Base-by-base conservation (phyloP, 2,888 invertebrate species). In the Deilephila porcellus region DNA sequence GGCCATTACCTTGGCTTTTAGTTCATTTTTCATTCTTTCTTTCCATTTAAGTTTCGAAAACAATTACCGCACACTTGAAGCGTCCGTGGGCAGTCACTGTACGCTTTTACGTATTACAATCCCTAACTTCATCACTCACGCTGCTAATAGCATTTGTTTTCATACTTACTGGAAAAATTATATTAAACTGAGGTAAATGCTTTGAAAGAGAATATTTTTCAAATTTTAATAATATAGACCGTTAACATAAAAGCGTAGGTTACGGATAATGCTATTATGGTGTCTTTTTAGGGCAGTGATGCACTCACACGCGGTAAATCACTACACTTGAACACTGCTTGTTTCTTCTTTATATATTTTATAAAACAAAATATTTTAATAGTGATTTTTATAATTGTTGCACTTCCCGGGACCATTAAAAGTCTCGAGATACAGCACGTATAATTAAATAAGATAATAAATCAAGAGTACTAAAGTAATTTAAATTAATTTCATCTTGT, bases 31-130 rank as follows among this genome's bases (percentile, higher is more conserved):
- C 52, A 67, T 67, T 67, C 52, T n/a, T 67, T 52, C 34, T 63
- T 67, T 67, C 67, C 67, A 67, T 67, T 67, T 67, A 67, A 52
- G 67, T 67, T 67, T 67, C 67, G 45, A 52, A 67, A 67, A 67
- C 67, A 67, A 67, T 67, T 67, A 67, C 67, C 45, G 67, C 67
- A 25, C 45, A 67, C 25, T 67, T 45, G 67, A 37, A 67, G 52
- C 67, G 45, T 52, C 67, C 67, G 45, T 52, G 52, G 67, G 25
- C 52, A 67, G 67, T 52, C 25, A 20, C 37, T 64, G 20, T 45
- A 17, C 63, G 37, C 64, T 64, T 20, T 64, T 37, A n/a, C 8
- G 4, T 37, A 64, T 64, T 64, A 45, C 45, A 20, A 45, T 20
- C 64, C 37, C 20, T 71, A 62, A 71, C 62, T 45, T 62, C 71